These are phyloP conservation scores for Brachionus rotundiformis DNA, from an alignment of 1,140 invertebrate species.

Conservation along the genomic window DNA sequence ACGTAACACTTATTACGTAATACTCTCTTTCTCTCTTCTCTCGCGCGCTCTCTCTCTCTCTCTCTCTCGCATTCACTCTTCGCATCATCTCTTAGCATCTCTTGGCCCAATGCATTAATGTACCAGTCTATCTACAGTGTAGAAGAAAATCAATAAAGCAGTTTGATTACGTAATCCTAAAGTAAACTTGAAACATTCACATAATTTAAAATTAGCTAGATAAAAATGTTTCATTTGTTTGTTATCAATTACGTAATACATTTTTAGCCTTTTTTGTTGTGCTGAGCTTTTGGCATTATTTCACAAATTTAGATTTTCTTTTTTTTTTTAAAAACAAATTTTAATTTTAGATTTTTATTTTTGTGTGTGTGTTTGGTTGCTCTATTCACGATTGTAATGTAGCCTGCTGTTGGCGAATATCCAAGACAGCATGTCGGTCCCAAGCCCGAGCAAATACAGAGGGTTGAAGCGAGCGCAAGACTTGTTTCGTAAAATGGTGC, in stretches of 20 bases:
- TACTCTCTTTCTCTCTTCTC: not conserved
- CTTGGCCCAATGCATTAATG: not conserved
- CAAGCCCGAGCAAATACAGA: constrained; percentile 33
- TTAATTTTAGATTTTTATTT: constrained; percentile 10
- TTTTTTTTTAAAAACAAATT: too few species aligned
- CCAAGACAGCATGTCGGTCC: not conserved
- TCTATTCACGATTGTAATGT: too few species aligned
- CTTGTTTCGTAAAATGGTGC: not conserved
- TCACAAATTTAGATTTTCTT: not conserved
- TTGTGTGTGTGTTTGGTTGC: too few species aligned
- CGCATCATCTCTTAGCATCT: too few species aligned
- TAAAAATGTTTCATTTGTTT: constrained; percentile 33
- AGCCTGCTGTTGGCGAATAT: not conserved
- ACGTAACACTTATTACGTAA: constrained; percentile 1
- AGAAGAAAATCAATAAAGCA: constrained; percentile 11
- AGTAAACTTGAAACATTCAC: constrained; percentile 28
- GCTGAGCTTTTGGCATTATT: not conserved
- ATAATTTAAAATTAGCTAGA: constrained; percentile 14
- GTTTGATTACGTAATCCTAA: not conserved
- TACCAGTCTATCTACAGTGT: not conserved
- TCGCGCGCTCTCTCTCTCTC: not conserved
- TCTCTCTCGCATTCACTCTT: not conserved
- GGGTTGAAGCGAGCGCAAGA: not conserved
- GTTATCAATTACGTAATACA: constrained; percentile 32
- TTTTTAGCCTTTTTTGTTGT: not conserved